Evolutionary conservation across 2,113 vertebrate species (phyloP).

Genomic region (Polyodon spathula): DNA sequence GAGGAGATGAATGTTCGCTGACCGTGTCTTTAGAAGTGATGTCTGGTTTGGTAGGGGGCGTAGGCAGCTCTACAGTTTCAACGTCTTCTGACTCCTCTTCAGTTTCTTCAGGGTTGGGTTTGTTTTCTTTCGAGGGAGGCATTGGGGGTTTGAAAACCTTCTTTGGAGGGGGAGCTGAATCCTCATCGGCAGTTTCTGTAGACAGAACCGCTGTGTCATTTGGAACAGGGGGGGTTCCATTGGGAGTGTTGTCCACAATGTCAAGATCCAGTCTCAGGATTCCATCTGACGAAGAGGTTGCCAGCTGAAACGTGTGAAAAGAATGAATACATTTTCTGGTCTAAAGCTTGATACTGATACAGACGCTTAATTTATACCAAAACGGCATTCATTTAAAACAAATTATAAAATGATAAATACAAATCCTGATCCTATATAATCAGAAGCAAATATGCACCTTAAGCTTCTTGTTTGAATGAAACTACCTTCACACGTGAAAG

Average conservation of each 20-base stretch:
- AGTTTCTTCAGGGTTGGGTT: slow-evolving; percentile 9
- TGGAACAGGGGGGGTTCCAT: slow-evolving; percentile 32
- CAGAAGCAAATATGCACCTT: no score
- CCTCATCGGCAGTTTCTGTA: slow-evolving; percentile 11
- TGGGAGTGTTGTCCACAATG: slow-evolving; percentile 47
- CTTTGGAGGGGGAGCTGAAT: slow-evolving; percentile 27
- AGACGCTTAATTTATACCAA: background rate
- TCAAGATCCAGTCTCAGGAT: slow-evolving; percentile 75
- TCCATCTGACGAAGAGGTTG: slow-evolving; percentile 69
- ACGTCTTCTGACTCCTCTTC: no score
- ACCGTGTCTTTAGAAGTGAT: slow-evolving; percentile 8
- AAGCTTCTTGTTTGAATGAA: no score
- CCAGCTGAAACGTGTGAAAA: slow-evolving; percentile 52
- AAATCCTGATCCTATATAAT: no score
- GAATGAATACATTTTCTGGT: background rate
- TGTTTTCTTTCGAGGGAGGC: slow-evolving; percentile 47
- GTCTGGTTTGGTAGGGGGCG: background rate
- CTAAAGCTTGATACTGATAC: background rate
- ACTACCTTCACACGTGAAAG: no score
- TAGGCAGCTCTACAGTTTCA: slow-evolving; percentile 12
- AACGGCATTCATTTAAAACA: no score
- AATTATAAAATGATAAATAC: no score
- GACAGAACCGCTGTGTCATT: slow-evolving; percentile 26
- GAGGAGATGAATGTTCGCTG: no score
- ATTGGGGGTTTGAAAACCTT: slow-evolving; percentile 42